Conservation (phyloP, 2,888 invertebrate species). For the Oxytorus armatus region DNA sequence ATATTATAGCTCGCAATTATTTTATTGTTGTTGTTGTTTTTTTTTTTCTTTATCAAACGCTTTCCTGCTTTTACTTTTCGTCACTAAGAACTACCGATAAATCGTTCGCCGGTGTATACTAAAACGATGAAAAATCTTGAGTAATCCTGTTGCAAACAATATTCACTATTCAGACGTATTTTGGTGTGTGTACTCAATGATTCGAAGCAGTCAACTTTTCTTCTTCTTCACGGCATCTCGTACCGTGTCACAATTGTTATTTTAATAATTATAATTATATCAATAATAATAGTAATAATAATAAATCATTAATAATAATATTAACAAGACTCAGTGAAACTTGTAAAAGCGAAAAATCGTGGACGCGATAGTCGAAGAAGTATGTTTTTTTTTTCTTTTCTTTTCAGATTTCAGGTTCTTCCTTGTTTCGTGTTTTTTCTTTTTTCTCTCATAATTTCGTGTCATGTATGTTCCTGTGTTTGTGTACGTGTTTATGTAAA, state of each 20-base stretch:
- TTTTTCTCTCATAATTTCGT: neutral
- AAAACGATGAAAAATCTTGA: slow-evolving; percentile 14
- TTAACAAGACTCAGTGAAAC: slow-evolving; percentile 61
- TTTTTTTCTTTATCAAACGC: slow-evolving; percentile 11
- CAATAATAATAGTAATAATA: slow-evolving; percentile 52
- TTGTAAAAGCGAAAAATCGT: slow-evolving; percentile 61
- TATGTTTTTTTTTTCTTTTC: slow-evolving; percentile 5
- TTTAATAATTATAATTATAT: slow-evolving; percentile 38
- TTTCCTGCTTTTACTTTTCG: slow-evolving; percentile 14
- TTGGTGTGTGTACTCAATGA: slow-evolving; percentile 48
- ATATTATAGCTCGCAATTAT: slow-evolving; percentile 48
- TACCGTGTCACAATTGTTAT: slow-evolving; percentile 32
- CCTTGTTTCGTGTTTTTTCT: no score
- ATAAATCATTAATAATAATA: slow-evolving; percentile 54
- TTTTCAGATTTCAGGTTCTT: slow-evolving; percentile 1
- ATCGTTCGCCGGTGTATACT: slow-evolving; percentile 28
- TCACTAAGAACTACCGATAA: slow-evolving; percentile 45
- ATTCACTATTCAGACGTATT: slow-evolving; percentile 43
- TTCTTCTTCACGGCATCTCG: slow-evolving; percentile 23
- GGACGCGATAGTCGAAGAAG: slow-evolving; percentile 49
- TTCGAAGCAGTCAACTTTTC: slow-evolving; percentile 58
- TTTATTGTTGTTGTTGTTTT: slow-evolving; percentile 38
- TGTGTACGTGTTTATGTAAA: slow-evolving; percentile 26
- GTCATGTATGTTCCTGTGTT: slow-evolving; percentile 19
- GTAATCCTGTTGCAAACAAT: slow-evolving; percentile 19